Percentiles rank a stretch among this genome's conserved stretches.
Evolutionary conservation across 1,140 invertebrate species (phyloP).

Genomic region (Ectropis grisescens): DNA sequence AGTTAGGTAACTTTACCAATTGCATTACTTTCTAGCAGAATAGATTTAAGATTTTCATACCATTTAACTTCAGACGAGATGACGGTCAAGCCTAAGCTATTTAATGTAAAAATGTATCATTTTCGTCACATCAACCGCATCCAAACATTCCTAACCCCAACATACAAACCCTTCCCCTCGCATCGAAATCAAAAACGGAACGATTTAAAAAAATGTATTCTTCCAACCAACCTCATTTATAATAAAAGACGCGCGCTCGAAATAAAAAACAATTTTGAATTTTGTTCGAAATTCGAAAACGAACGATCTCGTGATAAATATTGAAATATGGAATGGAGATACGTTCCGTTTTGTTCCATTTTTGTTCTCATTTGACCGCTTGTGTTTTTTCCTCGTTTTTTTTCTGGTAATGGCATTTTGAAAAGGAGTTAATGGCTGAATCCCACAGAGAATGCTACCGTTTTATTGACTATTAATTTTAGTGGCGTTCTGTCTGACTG

Average conservation of each 20-base stretch:
- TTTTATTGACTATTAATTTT: conserved; percentile 34
- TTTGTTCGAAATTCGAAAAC: conserved; percentile 60
- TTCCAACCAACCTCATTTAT: conserved; percentile 39
- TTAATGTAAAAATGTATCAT: too few species aligned
- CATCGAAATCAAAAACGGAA: conserved; percentile 43
- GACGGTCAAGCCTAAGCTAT: too few species aligned
- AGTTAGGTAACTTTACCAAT: too few species aligned
- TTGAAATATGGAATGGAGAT: conserved; percentile 62
- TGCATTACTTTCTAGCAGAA: too few species aligned
- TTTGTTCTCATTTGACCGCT: too few species aligned
- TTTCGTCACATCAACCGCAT: too few species aligned
- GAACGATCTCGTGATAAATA: conserved; percentile 61
- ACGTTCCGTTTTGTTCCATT: conserved; percentile 26
- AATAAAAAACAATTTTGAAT: conserved; percentile 26
- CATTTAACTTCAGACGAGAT: too few species aligned
- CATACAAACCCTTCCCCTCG: too few species aligned
- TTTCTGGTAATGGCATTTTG: conserved; percentile 22
- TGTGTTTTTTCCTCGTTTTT: conserved; percentile 2
- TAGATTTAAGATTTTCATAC: too few species aligned
- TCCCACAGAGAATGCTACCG: conserved; percentile 19
- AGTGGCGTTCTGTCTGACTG: too few species aligned
- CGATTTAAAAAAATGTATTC: conserved; percentile 46
- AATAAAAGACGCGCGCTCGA: conserved; percentile 37
- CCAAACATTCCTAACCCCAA: too few species aligned
- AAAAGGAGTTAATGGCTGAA: conserved; percentile 21